These are phyloP conservation scores for Phanerotoma sp. DNA, from an alignment of 2,888 invertebrate species.

Conservation along the genomic window DNA sequence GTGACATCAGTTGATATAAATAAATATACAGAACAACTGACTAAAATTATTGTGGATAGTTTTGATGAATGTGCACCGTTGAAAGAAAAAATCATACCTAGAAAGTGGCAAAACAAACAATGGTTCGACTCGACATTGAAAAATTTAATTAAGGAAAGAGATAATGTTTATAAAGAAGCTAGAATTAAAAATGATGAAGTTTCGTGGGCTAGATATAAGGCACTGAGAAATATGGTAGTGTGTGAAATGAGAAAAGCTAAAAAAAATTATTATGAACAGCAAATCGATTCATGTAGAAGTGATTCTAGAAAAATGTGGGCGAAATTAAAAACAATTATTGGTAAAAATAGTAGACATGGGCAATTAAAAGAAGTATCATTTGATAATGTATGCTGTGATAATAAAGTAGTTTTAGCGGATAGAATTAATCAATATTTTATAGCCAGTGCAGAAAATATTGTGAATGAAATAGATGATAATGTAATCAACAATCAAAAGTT, in stretches of 20 bases:
- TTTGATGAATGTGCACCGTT: slow-evolving; percentile 7
- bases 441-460: slow-evolving; percentile 16
- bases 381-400: neutral
- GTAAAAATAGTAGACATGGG: slow-evolving; percentile 1
- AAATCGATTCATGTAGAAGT: slow-evolving; percentile 7
- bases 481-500: neutral
- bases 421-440: slow-evolving; percentile 29
- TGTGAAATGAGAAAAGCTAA: neutral
- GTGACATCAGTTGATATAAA: too few relatives aligned
- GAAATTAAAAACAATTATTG: slow-evolving; percentile 16
- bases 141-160: slow-evolving; percentile 1
- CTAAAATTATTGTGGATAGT: neutral
- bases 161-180: slow-evolving; percentile 3
- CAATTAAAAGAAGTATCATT: slow-evolving; percentile 4
- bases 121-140: slow-evolving; percentile 9
- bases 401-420: slow-evolving; percentile 23
- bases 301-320: slow-evolving; percentile 20
- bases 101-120: slow-evolving; percentile 16
- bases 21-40: neutral
- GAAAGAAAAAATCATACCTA: neutral
- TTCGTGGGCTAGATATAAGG: slow-evolving; percentile 2
- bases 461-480: neutral
- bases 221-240: slow-evolving; percentile 9
- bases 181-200: neutral
- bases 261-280: slow-evolving; percentile 10